A percentile compares a stretch with the other conserved stretches of the same genome.
phyloP scores from a whole-genome alignment of 2,888 invertebrate species.

The Yponomeuta cagnagella region DNA sequence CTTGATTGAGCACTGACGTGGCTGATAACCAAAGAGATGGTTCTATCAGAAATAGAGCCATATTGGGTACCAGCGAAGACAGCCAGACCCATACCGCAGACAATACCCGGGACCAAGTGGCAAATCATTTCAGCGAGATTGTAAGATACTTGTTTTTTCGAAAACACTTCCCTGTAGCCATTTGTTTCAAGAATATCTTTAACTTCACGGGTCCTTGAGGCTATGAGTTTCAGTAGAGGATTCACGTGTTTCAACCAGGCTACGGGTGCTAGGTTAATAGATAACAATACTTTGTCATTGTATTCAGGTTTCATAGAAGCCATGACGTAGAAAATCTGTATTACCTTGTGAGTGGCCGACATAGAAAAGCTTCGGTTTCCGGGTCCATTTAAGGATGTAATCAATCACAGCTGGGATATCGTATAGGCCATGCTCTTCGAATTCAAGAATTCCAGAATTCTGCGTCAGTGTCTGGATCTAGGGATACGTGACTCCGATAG shows the following conservation, averaged over 20 bases:
- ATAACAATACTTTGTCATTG: constrained; percentile 70
- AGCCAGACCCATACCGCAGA: constrained; percentile 43
- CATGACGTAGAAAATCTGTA: constrained; percentile 75
- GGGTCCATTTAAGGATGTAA: constrained; percentile 69
- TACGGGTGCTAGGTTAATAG: constrained; percentile 77
- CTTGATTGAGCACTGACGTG: constrained; percentile 73
- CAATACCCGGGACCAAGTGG: constrained; percentile 17
- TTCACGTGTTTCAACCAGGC: constrained; percentile 72
- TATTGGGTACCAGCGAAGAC: constrained; percentile 74
- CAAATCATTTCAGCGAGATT: constrained; percentile 41
- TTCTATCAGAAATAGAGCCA: constrained; percentile 61
- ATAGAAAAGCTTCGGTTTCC: constrained; percentile 74
- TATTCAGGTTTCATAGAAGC: constrained; percentile 70
- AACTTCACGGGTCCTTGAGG: constrained; percentile 30
- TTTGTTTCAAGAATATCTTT: constrained; percentile 45
- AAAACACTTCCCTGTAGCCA: constrained; percentile 79
- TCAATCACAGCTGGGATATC: constrained; percentile 85
- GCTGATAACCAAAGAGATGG: constrained; percentile 68
- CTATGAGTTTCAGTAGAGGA: constrained; percentile 34
- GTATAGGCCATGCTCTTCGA: constrained; percentile 81
- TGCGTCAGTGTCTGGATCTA: constrained; percentile 32
- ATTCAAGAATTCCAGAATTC: constrained; percentile 78
- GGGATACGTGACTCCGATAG: constrained; percentile 57
- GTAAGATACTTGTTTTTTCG: constrained; percentile 63
- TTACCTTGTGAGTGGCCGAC: constrained; percentile 84